phyloP scores from a whole-genome alignment of 2,888 invertebrate species.

The Drosophila eohydei region DNA sequence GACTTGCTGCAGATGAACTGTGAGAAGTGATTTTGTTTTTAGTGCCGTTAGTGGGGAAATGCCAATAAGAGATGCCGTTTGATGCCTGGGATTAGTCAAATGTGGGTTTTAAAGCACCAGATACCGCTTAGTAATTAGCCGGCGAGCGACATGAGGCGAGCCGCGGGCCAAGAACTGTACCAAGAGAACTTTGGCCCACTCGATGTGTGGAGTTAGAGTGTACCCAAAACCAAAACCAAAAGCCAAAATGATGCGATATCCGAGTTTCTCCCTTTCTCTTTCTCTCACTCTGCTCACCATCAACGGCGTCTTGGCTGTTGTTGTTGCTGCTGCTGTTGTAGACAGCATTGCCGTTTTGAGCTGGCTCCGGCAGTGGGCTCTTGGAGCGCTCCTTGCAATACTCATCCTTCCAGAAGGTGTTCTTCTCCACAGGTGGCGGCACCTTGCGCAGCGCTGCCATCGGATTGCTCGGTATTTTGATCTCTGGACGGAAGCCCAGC shows the following conservation, averaged over 20 bases:
- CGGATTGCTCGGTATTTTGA: slow-evolving; percentile 90
- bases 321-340: slow-evolving; percentile 36
- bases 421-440: slow-evolving; percentile 89
- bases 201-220: slow-evolving; percentile 47
- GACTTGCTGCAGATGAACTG: neutral
- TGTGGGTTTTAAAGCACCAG: slow-evolving; percentile 69
- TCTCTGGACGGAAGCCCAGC: slow-evolving; percentile 89
- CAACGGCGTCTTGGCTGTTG: slow-evolving; percentile 61
- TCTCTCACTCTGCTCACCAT: slow-evolving; percentile 69
- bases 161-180: slow-evolving; percentile 50
- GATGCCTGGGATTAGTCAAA: slow-evolving; percentile 59
- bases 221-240: slow-evolving; percentile 57
- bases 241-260: slow-evolving; percentile 57
- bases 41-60: slow-evolving; percentile 66
- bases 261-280: slow-evolving; percentile 11
- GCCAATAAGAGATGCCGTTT: slow-evolving; percentile 54
- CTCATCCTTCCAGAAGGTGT: slow-evolving; percentile 87
- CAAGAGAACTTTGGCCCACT: slow-evolving; percentile 45
- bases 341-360: slow-evolving; percentile 27
- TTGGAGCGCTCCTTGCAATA: slow-evolving; percentile 86
- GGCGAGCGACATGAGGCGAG: slow-evolving; percentile 60
- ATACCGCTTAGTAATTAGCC: slow-evolving; percentile 75
- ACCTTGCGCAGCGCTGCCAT: slow-evolving; percentile 90
- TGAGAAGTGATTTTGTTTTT: slow-evolving; percentile 36
- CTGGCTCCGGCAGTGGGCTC: slow-evolving; percentile 83